Base-by-base conservation (phyloP, 2,797 vertebrate genomes). In the Streptopelia turtur region DNA sequence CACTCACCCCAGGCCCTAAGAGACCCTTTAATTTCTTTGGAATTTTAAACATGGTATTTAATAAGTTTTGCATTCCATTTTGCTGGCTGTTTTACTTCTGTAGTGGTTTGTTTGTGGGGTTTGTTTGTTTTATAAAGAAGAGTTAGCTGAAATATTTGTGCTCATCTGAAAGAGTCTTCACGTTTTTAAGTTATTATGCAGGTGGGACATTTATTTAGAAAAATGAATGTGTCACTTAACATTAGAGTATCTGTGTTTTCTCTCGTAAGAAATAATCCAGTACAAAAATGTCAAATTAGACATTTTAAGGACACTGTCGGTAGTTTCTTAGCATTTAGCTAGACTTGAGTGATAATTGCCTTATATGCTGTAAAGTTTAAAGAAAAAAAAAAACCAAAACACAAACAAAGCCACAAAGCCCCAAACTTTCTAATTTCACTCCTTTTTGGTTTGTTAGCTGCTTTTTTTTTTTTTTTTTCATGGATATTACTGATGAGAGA, bases 21-120 rank as follows among this genome's bases (percentile, higher is more conserved):
- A 99, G 98, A 85, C 99, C 99, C 3, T 99, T 98, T 97, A 99
- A 99, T 96, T 99, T 99, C 98, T 99, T 98, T 93, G 99, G 99
- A 57, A 99, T 99, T 97, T 98, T 99, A 94, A 98, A 98, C 96
- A 97, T 96, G 99, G 99, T 99, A 98, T 75, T 91, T 92, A 96
- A 94, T 81, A 89, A 96, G 37, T 72, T 27, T 80, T 70, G 37
- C 8, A 41, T 91, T 96, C 56, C 25, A 39, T 57, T 94, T 96
- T 84, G 24, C 71, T 94, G 52, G 4, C 83, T 95, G 30, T 93
- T 85, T 69, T 56, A 27, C 16, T 74, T 69, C 24, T 86, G 0
- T 50, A 53, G 33, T 25, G 15, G 22, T 78, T 77, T 68, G 27
- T 88, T 43, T 60, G 53, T n/a, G 31, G 13, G 0, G 3, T 39